Conservation (phyloP, 1,140 invertebrate genomes). For the Procambarus clarkii region DNA sequence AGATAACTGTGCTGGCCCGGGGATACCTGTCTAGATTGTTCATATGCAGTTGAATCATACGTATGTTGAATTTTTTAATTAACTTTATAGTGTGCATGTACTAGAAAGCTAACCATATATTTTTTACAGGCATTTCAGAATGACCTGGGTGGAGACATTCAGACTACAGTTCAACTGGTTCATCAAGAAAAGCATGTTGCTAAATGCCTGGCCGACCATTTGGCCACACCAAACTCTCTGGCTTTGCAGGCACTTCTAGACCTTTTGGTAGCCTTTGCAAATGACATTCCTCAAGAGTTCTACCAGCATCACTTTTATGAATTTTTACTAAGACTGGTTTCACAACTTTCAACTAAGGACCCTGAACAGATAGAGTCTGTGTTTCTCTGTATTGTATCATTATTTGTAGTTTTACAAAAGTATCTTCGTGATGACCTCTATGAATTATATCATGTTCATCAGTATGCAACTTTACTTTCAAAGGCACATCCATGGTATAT, state of each 20-base stretch:
- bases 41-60: too few species aligned
- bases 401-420: slow-evolving; percentile 53
- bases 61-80: too few species aligned
- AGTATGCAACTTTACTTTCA: slow-evolving; percentile 25
- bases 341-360: slow-evolving; percentile 20
- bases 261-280: slow-evolving; percentile 58
- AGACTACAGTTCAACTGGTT: slow-evolving; percentile 41
- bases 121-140: slow-evolving; percentile 33
- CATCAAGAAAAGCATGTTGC: slow-evolving; percentile 36
- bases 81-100: too few species aligned
- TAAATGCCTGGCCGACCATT: slow-evolving; percentile 28
- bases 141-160: slow-evolving; percentile 37
- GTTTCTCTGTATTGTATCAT: slow-evolving; percentile 47
- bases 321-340: slow-evolving; percentile 20
- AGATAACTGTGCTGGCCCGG: too few species aligned
- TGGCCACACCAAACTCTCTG: neutral
- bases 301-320: slow-evolving; percentile 41
- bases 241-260: slow-evolving; percentile 48
- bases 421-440: slow-evolving; percentile 34
- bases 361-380: slow-evolving; percentile 55
- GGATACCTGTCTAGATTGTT: too few species aligned
- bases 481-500: slow-evolving; percentile 46
- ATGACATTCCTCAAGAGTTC: slow-evolving; percentile 54
- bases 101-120: too few species aligned
- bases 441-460: slow-evolving; percentile 35